Base-by-base conservation (phyloP, 2,888 invertebrate species). In the Flexamia atlantica region DNA sequence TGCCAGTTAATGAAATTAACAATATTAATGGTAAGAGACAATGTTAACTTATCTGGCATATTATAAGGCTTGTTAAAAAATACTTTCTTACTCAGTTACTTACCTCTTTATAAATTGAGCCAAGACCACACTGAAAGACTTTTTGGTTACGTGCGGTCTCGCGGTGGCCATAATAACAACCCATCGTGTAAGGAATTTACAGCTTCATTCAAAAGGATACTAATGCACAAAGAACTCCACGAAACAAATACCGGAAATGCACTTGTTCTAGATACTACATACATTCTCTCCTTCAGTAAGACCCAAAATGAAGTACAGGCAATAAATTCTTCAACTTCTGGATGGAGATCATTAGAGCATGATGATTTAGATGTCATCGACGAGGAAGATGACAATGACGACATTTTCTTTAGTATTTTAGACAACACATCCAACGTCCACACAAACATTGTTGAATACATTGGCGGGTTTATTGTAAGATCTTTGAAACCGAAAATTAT, bases 301-400 rank as follows among this genome's bases (percentile, higher is more conserved):
- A 60, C 2, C 4, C 3, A 60, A 17, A 60, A 60, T 28, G 25
- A 60, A 60, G 28, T 46, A 46, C 12, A 9, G 2, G 20, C 10
- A 25, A 60, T 60, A 25, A 60, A 60, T 17, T n/a, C 17, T 25
- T 60, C 60, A 23, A 60, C 60, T 25, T 14, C 60, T 60, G 28
- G 60, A 23, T 60, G 60, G 60, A 60, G 60, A 25, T 60, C 60
- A 9, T 60, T 60, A 23, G 60, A 60, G 14, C 23, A 60, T 46
- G 14, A 46, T 46, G 46, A 46, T 46, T 9, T 9, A 14, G 14
- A 9, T 46, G 46, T 46, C 46, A 46, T 46, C 12, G 14, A 46
- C 46, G 14, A 46, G 7, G 46, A 46, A 46, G 46, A 46, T 46
- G 12, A 46, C 2, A 46, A 17, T 12, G 46, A 46, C 14, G 46